Percentiles rank a stretch among this genome's conserved stretches.
Evolutionary conservation across 2,113 vertebrate genomes (phyloP).

Genomic region (Epinephelus cyanopodus): DNA sequence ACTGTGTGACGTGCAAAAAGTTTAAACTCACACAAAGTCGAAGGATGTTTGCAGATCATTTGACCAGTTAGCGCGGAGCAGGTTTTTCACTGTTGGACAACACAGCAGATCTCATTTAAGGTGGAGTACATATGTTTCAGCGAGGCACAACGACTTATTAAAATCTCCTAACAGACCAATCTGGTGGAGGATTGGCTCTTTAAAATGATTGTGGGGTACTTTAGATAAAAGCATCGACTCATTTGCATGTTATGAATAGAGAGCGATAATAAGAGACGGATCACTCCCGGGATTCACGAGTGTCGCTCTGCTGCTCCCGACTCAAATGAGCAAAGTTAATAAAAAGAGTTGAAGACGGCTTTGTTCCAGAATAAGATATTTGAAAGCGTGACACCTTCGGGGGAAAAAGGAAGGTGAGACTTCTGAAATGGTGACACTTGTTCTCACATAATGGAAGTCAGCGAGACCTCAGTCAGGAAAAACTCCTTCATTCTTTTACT

Average conservation of each 20-base stretch:
- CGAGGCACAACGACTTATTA: not conserved
- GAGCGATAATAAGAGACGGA: constrained; percentile 38
- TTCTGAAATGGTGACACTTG: not conserved
- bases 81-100: not conserved
- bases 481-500: too few species aligned
- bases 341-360: constrained; percentile 7
- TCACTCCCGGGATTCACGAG: constrained; percentile 20
- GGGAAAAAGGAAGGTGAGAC: not conserved
- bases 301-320: constrained; percentile 38
- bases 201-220: not conserved
- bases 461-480: too few species aligned
- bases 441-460: not conserved
- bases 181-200: not conserved
- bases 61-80: not conserved
- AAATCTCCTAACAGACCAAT: constrained; percentile 5
- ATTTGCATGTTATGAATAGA: constrained; percentile 54
- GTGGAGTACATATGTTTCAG: not conserved
- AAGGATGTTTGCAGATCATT: not conserved
- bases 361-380: constrained; percentile 42
- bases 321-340: constrained; percentile 29
- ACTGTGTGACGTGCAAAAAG: not conserved
- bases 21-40: not conserved
- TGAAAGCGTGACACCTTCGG: constrained; percentile 16
- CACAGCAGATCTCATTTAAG: not conserved
- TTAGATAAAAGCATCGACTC: constrained; percentile 38